These are phyloP conservation scores for Hesperophylax magnus DNA, from an alignment of 1,140 invertebrate species.

Conservation along the genomic window DNA sequence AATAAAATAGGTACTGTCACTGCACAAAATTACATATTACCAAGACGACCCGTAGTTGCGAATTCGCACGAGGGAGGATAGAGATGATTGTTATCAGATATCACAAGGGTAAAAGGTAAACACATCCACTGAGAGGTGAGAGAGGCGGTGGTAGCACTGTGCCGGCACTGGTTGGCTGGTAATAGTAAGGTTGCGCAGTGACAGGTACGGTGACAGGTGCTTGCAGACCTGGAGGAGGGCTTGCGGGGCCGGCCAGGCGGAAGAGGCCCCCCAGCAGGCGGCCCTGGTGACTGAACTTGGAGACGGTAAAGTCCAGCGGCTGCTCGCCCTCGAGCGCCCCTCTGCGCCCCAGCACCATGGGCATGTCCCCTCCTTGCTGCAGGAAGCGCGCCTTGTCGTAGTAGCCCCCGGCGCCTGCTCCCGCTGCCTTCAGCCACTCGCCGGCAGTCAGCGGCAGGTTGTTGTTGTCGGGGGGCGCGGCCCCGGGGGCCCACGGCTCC, in stretches of 20 bases:
- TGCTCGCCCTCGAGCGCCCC: slow-evolving; percentile 62
- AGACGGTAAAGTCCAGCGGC: slow-evolving; percentile 68
- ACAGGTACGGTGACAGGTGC: background rate
- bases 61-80: background rate
- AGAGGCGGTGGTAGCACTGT: background rate
- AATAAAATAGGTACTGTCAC: no score
- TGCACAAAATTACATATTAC: slow-evolving; percentile 33
- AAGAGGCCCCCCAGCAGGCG: slow-evolving; percentile 52
- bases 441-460: slow-evolving; percentile 12
- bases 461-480: slow-evolving; percentile 50
- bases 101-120: background rate
- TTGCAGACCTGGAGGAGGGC: slow-evolving; percentile 59
- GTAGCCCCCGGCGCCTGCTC: background rate
- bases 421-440: slow-evolving; percentile 33
- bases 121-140: background rate
- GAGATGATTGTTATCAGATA: background rate
- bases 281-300: slow-evolving; percentile 62
- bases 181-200: slow-evolving; percentile 32
- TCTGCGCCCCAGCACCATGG: slow-evolving; percentile 59
- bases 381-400: background rate
- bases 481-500: slow-evolving; percentile 39
- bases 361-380: slow-evolving; percentile 47
- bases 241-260: slow-evolving; percentile 44
- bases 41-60: background rate
- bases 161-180: background rate